A percentile compares a stretch with the other conserved stretches of the same genome.
phyloP scores from a whole-genome alignment of 2,888 invertebrate genomes.

The Volucella zonaria region DNA sequence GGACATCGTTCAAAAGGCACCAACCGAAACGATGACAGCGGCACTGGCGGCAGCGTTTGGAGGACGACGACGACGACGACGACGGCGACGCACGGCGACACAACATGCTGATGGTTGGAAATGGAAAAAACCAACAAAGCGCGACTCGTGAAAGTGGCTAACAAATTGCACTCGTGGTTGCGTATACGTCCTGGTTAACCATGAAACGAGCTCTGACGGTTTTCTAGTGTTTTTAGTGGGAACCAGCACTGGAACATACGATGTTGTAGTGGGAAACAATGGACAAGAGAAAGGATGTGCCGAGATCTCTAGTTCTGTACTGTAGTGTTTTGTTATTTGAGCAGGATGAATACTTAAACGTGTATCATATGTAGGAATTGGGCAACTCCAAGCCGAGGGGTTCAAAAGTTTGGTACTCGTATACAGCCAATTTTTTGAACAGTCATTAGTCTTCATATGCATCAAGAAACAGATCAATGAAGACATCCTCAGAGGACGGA shows the following conservation, averaged over 20 bases:
- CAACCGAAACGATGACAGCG: slow-evolving; percentile 36
- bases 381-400: neutral
- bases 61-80: slow-evolving; percentile 11
- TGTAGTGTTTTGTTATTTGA: slow-evolving; percentile 3
- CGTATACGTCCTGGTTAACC: slow-evolving; percentile 58
- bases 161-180: slow-evolving; percentile 60
- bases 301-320: neutral
- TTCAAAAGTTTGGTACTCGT: no score
- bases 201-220: slow-evolving; percentile 41
- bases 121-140: slow-evolving; percentile 41
- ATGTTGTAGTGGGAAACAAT: neutral
- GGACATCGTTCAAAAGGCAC: slow-evolving; percentile 29
- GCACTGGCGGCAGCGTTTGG: slow-evolving; percentile 34
- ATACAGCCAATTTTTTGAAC: no score
- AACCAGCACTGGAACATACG: neutral
- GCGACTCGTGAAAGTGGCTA: slow-evolving; percentile 55
- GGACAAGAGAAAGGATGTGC: slow-evolving; percentile 10
- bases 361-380: neutral
- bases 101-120: neutral
- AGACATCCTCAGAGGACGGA: no score
- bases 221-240: slow-evolving; percentile 31
- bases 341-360: neutral
- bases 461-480: no score
- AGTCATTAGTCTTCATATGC: no score
- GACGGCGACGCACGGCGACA: neutral